Percentiles rank a stretch among this genome's conserved stretches.
These are phyloP conservation scores for Dunckerocampus dactyliophorus DNA, from an alignment of 2,113 vertebrate species.

Conservation along the genomic window DNA sequence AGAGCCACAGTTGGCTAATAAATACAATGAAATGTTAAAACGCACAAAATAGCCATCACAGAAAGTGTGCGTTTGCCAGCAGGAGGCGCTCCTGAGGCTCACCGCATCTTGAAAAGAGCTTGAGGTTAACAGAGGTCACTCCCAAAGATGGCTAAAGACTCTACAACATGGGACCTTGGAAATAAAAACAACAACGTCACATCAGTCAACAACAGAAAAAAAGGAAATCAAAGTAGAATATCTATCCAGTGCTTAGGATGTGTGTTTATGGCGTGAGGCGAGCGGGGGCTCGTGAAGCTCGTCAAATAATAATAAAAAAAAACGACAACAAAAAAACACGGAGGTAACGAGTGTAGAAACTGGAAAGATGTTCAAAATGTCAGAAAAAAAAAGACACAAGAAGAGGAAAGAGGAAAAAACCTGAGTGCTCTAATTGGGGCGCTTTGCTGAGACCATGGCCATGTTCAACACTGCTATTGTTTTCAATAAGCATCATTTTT, in stretches of 20 bases:
- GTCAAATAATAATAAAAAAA: constrained; percentile 72
- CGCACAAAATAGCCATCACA: constrained; percentile 78
- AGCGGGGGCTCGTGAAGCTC: constrained; percentile 78
- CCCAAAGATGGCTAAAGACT: neutral
- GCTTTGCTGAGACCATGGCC: constrained; percentile 4
- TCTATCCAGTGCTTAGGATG: constrained; percentile 96
- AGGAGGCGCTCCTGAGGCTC: constrained; percentile 51
- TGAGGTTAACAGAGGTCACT: constrained; percentile 36
- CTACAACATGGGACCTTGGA: constrained; percentile 10
- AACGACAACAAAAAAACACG: constrained; percentile 64
- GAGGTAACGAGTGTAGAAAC: constrained; percentile 52
- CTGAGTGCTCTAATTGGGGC: constrained; percentile 27
- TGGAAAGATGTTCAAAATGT: constrained; percentile 30
- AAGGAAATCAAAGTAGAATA: constrained; percentile 76
- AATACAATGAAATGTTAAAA: constrained; percentile 89
- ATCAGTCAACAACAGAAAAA: constrained; percentile 97
- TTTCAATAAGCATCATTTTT: no score
- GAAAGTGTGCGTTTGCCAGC: constrained; percentile 66
- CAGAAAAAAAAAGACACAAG: constrained; percentile 19
- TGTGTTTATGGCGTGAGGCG: constrained; percentile 55
- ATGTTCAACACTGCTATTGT: neutral
- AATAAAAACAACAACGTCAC: constrained; percentile 91
- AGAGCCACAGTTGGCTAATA: constrained; percentile 97
- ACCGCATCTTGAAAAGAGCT: constrained; percentile 76
- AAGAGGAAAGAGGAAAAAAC: constrained; percentile 29